Evolutionary conservation across 2,113 vertebrate species (phyloP).

Genomic region (Protobothrops mucrosquamatus): DNA sequence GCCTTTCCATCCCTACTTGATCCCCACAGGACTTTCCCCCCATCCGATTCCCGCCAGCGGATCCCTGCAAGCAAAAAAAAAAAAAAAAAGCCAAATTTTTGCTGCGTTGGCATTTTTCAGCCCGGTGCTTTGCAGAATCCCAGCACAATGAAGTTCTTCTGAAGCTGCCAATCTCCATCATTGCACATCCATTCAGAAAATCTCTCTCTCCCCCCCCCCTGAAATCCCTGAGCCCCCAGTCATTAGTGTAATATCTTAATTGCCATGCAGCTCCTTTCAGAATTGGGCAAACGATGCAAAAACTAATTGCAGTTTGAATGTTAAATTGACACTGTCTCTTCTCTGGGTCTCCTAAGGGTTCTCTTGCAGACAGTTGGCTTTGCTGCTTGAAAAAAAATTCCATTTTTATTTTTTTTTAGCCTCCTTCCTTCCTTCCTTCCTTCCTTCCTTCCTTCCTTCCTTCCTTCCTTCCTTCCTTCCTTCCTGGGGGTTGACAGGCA

Average conservation of each 20-base stretch:
- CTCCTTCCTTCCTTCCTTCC: too few species aligned
- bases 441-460: too few species aligned
- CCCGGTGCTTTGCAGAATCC: accelerated
- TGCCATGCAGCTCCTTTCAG: neutral
- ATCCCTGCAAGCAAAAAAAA: neutral
- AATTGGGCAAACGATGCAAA: neutral
- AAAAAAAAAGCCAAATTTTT: neutral
- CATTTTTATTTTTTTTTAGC: neutral
- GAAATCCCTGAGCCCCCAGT: neutral
- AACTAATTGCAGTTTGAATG: neutral
- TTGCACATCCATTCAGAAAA: neutral
- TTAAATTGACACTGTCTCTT: neutral
- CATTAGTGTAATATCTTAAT: neutral
- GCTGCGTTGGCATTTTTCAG: neutral
- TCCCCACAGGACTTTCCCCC: too few species aligned
- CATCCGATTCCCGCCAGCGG: too few species aligned
- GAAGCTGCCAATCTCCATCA: neutral
- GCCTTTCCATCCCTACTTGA: too few species aligned
- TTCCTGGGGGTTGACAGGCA: neutral
- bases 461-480: too few species aligned
- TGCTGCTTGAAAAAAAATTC: neutral
- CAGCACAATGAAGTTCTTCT: neutral
- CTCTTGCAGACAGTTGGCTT: neutral
- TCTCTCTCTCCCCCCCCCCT: neutral
- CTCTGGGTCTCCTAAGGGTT: accelerated